Evolutionary conservation across 2,797 vertebrate species (phyloP).

Genomic region (Enteromius anoplus): DNA sequence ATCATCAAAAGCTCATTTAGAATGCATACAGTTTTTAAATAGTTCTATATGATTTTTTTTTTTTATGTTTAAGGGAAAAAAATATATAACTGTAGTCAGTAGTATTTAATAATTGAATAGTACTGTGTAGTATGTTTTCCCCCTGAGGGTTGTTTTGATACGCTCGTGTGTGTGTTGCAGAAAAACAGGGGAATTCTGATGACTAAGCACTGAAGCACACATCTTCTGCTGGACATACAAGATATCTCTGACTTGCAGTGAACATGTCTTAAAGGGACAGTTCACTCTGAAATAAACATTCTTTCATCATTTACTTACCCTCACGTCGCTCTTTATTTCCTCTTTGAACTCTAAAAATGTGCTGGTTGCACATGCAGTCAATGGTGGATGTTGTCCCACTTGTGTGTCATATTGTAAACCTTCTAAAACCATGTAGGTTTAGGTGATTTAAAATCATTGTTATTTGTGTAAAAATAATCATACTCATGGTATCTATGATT

Average conservation of each 20-base stretch:
- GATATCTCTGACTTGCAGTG: constrained; percentile 13
- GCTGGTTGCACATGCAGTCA: not conserved
- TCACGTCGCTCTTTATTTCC: not conserved
- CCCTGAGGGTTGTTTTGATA: constrained; percentile 34
- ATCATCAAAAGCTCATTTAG: not conserved
- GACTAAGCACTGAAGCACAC: constrained; percentile 55
- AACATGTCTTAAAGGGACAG: constrained; percentile 9
- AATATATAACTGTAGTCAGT: not conserved
- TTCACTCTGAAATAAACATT: constrained; percentile 6
- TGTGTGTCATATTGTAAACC: not conserved
- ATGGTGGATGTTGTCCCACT: not conserved
- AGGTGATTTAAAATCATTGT: not conserved
- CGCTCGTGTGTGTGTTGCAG: constrained; percentile 51
- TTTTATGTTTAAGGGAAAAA: not conserved
- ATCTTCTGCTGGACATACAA: constrained; percentile 22
- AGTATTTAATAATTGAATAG: not conserved
- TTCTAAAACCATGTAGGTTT: not conserved
- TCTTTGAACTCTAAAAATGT: not conserved
- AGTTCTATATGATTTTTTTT: not conserved
- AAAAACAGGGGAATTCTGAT: constrained; percentile 61
- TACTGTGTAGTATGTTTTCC: constrained; percentile 6
- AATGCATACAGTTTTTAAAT: not conserved
- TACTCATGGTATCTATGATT: not conserved
- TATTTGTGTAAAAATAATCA: not conserved
- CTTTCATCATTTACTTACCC: not conserved